These are phyloP conservation scores for Felis chaus DNA, from an alignment of 2,113 vertebrate species.

Conservation along the genomic window DNA sequence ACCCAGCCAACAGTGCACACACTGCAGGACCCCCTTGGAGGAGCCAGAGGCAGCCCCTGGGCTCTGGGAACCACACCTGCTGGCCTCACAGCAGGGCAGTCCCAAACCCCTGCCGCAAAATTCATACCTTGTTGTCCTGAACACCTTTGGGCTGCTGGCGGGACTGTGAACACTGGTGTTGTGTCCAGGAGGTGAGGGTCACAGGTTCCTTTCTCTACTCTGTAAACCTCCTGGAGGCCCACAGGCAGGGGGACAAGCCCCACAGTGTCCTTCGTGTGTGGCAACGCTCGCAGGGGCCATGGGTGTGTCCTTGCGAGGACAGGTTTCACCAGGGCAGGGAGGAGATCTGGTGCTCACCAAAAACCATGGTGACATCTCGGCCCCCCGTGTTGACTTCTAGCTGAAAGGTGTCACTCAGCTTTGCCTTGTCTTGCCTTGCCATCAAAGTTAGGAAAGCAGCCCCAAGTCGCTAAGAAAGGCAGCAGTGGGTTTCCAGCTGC, in stretches of 20 bases:
- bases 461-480: background rate
- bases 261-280: accelerated
- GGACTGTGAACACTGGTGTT: background rate
- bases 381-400: background rate
- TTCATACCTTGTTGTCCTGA: accelerated
- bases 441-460: background rate
- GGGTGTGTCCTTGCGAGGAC: background rate
- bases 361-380: accelerated
- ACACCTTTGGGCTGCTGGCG: no score
- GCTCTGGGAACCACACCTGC: background rate
- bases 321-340: background rate
- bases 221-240: background rate
- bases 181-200: accelerated
- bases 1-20: background rate
- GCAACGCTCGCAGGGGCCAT: background rate
- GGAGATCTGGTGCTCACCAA: background rate
- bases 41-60: background rate
- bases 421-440: background rate
- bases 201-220: background rate
- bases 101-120: background rate
- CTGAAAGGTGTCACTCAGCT: background rate
- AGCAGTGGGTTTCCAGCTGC: background rate
- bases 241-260: background rate
- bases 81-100: background rate
- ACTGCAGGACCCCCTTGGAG: background rate